Evolutionary conservation across 2,888 invertebrate genomes (phyloP), one percentile per base, ranked within the genome.

Genomic region (Brachynemurus nebulosus): DNA sequence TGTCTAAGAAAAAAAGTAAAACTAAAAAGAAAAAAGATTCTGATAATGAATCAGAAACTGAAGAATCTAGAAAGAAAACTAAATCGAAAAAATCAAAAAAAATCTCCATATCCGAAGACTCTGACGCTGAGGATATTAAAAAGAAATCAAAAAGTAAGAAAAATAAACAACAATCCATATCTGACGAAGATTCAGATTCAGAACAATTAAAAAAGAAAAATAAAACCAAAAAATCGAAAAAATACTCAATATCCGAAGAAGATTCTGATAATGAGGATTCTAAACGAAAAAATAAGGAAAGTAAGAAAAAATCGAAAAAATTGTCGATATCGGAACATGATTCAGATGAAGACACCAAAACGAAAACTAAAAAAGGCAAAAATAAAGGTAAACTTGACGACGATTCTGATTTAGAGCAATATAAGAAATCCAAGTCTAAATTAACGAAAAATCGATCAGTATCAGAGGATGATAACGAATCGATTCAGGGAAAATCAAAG

Each of bases 21-120:
- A 65, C 62, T 47, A 72, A 70, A 57, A 69, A 69, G 51, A 66
- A 21, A 64, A 53, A 66, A 68, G 67, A 57, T 53, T 48, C 37
- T 9, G 54, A 51, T 25, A 51, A 49, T 20, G 53, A 54, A 17
- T 25, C 47, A 9, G 48, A 48, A 48, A 57, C 61, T 30, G 67
- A 67, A 37, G 62, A 62, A 40, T 66, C 67, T 44, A 69, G 68
- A 45, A 58, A 62, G 21, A 54, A 56, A 21, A 52, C 42, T 2
- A 56, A 55, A 51, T 45, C 52, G 11, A 62, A 62, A 47, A 59
- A 59, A 48, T 55, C 59, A 6, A 57, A 57, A 44, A 69, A 34
- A 64, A 53, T 66, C 68, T 67, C 57, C 53, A 47, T 23, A 14
- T 53, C 50, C 18, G 51, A 50, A 17, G 53, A 54, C 47, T 61